phyloP scores from a whole-genome alignment of 2,113 vertebrate genomes.

The Coptodon rendalli region DNA sequence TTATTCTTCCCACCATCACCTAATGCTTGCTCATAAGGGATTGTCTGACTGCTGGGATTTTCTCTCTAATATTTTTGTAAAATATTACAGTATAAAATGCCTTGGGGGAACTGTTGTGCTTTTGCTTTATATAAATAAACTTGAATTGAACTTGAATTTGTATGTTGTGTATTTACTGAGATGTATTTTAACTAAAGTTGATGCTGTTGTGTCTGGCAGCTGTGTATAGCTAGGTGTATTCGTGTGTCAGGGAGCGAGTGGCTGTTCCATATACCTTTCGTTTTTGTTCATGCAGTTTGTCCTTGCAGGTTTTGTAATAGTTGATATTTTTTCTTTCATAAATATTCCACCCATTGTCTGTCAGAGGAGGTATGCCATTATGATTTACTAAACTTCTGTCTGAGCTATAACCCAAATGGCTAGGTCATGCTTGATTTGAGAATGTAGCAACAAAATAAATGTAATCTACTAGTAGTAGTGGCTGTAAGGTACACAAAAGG shows the following conservation, averaged over 20 bases:
- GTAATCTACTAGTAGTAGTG: background rate
- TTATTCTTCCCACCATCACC: background rate
- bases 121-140: background rate
- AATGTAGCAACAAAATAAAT: background rate
- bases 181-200: background rate
- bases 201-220: background rate
- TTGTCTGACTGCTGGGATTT: background rate
- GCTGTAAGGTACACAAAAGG: background rate
- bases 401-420: background rate
- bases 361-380: background rate
- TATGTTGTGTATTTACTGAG: rapidly evolving
- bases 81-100: background rate
- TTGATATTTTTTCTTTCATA: background rate
- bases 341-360: background rate
- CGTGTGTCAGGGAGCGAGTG: rapidly evolving
- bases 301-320: background rate
- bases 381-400: background rate
- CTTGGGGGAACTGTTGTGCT: background rate
- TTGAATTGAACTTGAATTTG: background rate
- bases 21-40: background rate
- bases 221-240: background rate
- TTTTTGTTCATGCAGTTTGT: background rate
- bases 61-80: background rate
- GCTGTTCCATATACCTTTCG: background rate
- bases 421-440: background rate